These are phyloP conservation scores for Drosophila mercatorum DNA, from an alignment of 2,888 invertebrate genomes.

Conservation along the genomic window DNA sequence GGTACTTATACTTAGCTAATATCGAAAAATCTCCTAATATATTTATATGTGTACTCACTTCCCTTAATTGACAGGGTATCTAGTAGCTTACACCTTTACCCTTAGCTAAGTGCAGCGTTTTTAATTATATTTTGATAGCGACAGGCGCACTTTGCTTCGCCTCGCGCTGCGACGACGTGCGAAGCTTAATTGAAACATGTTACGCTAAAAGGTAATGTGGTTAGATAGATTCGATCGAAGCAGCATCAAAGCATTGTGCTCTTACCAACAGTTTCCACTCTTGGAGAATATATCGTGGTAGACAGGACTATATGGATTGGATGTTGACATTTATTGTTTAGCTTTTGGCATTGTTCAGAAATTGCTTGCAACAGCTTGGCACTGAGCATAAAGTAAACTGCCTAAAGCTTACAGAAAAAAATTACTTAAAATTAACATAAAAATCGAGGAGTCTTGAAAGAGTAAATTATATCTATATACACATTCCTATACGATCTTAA, in stretches of 20 bases:
- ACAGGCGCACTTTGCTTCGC: conserved; percentile 26
- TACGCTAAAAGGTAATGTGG: conserved; percentile 48
- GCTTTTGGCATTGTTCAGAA: not conserved
- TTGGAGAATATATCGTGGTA: not conserved
- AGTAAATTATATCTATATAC: not conserved
- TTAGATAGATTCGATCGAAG: conserved; percentile 7
- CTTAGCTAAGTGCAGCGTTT: conserved; percentile 35
- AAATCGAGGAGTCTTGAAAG: not conserved
- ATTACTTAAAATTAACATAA: not conserved
- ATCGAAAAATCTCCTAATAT: no score
- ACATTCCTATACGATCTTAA: no score
- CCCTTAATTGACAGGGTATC: not conserved
- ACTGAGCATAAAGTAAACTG: not conserved
- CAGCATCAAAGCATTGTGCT: not conserved
- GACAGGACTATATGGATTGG: not conserved
- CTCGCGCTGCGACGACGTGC: conserved; percentile 9
- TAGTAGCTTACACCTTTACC: not conserved
- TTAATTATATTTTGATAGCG: conserved; percentile 62
- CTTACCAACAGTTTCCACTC: not conserved
- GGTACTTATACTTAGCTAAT: no score
- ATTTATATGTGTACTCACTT: no score
- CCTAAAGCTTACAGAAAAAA: not conserved
- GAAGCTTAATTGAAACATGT: conserved; percentile 48
- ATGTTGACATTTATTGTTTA: not conserved
- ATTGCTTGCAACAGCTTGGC: not conserved